Base-by-base conservation (phyloP, 2,888 invertebrate species). In the Agrochola lychnidis region DNA sequence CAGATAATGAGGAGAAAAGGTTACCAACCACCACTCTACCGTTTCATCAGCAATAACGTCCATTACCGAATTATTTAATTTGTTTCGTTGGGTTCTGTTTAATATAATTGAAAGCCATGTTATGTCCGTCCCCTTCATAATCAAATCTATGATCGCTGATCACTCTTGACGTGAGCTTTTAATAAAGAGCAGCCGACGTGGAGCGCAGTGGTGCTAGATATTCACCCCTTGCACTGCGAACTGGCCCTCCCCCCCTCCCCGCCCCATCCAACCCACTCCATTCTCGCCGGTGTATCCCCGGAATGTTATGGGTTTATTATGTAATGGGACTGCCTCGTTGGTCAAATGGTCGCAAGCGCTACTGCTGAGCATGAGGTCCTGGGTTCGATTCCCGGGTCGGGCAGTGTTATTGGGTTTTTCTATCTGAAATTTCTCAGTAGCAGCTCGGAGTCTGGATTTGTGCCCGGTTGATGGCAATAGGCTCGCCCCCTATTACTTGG, bases 91-190 rank as follows among this genome's bases (percentile, higher is more conserved):
- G 36, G 16, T 45, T 63, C 6, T 9, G 14, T 25, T 59, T n/a
- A 3, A 48, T 36, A 51, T 48, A 1, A 53, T 48, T 63, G 4
- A 19, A 70, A 80, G 14, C 40, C 14, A n/a, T 42, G n/a, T 25
- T 56, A 59, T 56, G 14, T 56, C 16, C 14, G 5, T 62, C 61
- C 59, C 22, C 48, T 56, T 66, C 40, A 42, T 42, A 69, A 64
- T 70, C 25, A 69, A 62, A 73, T 79, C 30, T 42, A 53, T 53
- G 22, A 62, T 79, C 19, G 19, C 7, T 10, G 61, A 56, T 67
- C 53, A 61, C 7, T 57, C 56, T 36, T 62, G 22, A 62, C 22
- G 25, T 51, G 45, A 53, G 68, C 14, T 70, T 79, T 48, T 30
- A 70, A 70, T 73, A 56, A 40, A 70, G 45, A 53, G 62, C 80